A percentile compares a stretch with the other conserved stretches of the same genome.
phyloP scores from a whole-genome alignment of 2,113 vertebrate genomes.

The Tyto alba region DNA sequence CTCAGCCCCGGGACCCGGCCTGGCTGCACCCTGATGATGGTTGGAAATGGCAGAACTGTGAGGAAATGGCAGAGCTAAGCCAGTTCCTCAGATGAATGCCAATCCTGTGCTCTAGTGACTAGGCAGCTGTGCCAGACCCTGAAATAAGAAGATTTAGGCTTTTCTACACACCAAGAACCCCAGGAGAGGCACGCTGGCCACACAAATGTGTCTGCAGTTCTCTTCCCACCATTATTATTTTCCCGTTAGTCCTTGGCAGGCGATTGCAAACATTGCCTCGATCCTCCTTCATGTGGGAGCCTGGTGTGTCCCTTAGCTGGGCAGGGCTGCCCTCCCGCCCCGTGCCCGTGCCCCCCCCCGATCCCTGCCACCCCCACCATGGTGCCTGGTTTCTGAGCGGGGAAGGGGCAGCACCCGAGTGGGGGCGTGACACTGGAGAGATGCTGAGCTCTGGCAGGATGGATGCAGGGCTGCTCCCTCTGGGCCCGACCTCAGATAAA shows the following conservation, averaged over 20 bases:
- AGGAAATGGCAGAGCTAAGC: background rate
- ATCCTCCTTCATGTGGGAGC: fast-evolving
- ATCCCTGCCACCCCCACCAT: fast-evolving
- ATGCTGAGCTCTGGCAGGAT: background rate
- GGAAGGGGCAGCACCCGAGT: background rate
- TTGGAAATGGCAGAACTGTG: background rate
- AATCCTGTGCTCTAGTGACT: background rate
- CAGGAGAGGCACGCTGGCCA: fast-evolving
- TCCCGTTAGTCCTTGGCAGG: background rate
- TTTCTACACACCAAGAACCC: background rate
- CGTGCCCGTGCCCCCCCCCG: fast-evolving
- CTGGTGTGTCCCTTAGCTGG: background rate
- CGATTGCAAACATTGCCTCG: fast-evolving
- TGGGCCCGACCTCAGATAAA: background rate
- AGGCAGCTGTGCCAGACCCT: background rate
- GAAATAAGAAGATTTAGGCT: background rate
- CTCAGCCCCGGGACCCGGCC: no score
- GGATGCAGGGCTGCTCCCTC: background rate
- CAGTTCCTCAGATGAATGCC: background rate
- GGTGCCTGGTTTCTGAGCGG: background rate
- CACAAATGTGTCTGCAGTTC: background rate
- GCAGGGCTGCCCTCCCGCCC: background rate
- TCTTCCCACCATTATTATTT: background rate
- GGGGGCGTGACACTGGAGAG: fast-evolving
- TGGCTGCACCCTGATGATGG: background rate